Conservation (phyloP, 2,888 invertebrate species). For the Cloeon dipterum region DNA sequence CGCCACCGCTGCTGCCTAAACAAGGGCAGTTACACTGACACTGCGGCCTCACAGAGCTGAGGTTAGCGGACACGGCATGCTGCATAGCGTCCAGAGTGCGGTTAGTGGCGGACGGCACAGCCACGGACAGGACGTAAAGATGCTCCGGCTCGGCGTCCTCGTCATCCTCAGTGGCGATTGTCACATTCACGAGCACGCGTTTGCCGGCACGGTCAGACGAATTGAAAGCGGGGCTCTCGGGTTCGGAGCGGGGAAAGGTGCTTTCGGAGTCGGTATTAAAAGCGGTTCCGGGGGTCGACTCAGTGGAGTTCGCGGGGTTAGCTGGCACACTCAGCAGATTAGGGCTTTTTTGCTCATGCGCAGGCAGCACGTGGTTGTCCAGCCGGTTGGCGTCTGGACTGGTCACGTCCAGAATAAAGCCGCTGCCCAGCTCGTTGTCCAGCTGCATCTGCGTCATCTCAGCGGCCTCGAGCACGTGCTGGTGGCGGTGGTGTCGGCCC, state of each 20-base stretch:
- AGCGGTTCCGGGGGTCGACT: no score
- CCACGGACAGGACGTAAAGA: slow-evolving; percentile 57
- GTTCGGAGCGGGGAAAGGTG: no score
- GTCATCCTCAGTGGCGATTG: slow-evolving; percentile 47
- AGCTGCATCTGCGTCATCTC: slow-evolving; percentile 3
- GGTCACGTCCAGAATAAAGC: slow-evolving; percentile 2
- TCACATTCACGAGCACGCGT: slow-evolving; percentile 57
- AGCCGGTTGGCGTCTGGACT: slow-evolving; percentile 11
- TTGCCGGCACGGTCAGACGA: slow-evolving; percentile 20
- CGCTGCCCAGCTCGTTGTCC: slow-evolving; percentile 6
- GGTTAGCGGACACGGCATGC: no score
- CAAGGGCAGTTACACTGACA: slow-evolving; percentile 54
- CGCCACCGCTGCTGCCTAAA: no score
- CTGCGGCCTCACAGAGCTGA: slow-evolving; percentile 42
- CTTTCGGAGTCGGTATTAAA: no score
- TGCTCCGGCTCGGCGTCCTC: slow-evolving; percentile 18
- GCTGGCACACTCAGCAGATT: no score
- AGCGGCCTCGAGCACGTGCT: no score
- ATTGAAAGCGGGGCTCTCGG: no score
- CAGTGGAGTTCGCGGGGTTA: no score
- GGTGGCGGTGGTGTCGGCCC: slow-evolving; percentile 1
- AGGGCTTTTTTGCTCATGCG: no score
- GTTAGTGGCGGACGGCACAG: slow-evolving; percentile 40
- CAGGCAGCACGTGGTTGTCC: no score
- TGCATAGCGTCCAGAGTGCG: slow-evolving; percentile 8